A percentile compares a stretch with the other conserved stretches of the same genome.
These are phyloP conservation scores for Nannoperca australis DNA, from an alignment of 2,797 vertebrate genomes.

Conservation along the genomic window DNA sequence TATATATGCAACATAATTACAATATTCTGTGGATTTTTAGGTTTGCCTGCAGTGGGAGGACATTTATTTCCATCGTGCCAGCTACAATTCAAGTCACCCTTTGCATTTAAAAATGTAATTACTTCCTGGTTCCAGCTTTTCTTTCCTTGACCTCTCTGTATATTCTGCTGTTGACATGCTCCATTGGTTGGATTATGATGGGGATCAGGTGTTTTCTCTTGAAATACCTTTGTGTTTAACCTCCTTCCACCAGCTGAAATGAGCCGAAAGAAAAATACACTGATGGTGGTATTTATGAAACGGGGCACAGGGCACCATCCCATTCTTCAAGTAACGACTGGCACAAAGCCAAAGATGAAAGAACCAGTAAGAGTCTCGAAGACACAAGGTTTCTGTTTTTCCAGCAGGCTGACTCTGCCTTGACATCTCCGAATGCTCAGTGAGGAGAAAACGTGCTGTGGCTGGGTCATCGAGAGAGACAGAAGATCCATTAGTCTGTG, in stretches of 20 bases:
- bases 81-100: slow-evolving; percentile 9
- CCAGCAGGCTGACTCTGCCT: slow-evolving; percentile 34
- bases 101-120: slow-evolving; percentile 30
- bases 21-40: not conserved
- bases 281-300: slow-evolving; percentile 32
- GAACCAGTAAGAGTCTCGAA: slow-evolving; percentile 26
- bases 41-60: not conserved
- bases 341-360: slow-evolving; percentile 53
- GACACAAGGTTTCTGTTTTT: slow-evolving; percentile 23
- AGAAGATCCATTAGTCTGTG: slow-evolving; percentile 60
- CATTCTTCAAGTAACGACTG: slow-evolving; percentile 5
- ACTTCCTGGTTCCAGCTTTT: not conserved
- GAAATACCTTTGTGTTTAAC: slow-evolving; percentile 39
- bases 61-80: not conserved
- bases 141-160: slow-evolving; percentile 31
- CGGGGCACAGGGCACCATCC: slow-evolving; percentile 17
- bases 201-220: slow-evolving; percentile 34
- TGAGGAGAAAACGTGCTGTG: slow-evolving; percentile 36
- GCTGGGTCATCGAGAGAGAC: slow-evolving; percentile 42
- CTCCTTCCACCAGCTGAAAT: slow-evolving; percentile 22
- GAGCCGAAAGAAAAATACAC: slow-evolving; percentile 30
- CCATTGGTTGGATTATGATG: slow-evolving; percentile 22
- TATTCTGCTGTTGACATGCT: slow-evolving; percentile 23
- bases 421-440: slow-evolving; percentile 40
- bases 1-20: not conserved